Conservation (phyloP, 1,140 invertebrate genomes). For the honey bee (Apis mellifera) region DNA sequence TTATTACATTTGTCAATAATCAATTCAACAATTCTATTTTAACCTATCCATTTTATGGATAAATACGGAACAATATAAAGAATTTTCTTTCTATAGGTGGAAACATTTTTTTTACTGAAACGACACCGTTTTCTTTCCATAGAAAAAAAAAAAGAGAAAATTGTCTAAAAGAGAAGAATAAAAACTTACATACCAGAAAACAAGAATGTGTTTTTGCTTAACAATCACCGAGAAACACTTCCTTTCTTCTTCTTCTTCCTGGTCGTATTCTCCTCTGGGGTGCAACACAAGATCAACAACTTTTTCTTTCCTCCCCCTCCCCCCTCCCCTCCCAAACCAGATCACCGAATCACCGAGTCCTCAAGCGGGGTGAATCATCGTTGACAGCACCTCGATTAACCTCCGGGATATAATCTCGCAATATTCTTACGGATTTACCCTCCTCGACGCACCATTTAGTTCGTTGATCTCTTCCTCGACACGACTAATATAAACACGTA, state of each 20-base stretch:
- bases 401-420: neutral
- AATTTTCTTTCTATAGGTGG: no score
- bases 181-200: constrained; percentile 32
- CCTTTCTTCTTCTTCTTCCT: constrained; percentile 22
- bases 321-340: no score
- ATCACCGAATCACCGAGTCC: constrained; percentile 47
- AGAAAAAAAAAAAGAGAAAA: no score
- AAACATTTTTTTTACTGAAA: no score
- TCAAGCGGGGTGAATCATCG: constrained; percentile 37
- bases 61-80: no score
- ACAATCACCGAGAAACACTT: constrained; percentile 26
- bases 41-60: no score
- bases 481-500: constrained; percentile 4
- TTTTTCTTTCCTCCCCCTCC: constrained; percentile 11
- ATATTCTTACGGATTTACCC: neutral
- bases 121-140: no score
- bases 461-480: constrained; percentile 1
- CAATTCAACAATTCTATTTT: no score
- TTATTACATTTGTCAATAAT: no score
- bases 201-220: neutral
- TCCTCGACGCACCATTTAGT: neutral
- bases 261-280: constrained; percentile 4
- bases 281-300: constrained; percentile 2
- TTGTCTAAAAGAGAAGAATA: no score
- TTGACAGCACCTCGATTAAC: constrained; percentile 11